These are phyloP conservation scores for Sphecodes monilicornis DNA, from an alignment of 2,888 invertebrate genomes.

Conservation along the genomic window DNA sequence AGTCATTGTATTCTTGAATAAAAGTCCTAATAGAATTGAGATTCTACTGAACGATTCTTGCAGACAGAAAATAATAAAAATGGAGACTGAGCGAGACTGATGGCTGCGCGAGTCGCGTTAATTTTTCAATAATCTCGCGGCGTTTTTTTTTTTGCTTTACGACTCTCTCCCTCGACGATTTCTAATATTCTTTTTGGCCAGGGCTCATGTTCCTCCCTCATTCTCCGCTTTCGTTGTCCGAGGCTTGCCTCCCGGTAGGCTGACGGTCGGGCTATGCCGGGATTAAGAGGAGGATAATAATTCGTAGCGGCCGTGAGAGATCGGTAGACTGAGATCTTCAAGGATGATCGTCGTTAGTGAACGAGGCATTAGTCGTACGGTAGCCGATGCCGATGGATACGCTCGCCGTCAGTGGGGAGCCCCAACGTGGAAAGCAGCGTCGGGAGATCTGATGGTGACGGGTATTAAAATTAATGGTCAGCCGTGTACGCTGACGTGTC, in stretches of 20 bases:
- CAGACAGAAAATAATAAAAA: not conserved
- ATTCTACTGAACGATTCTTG: not conserved
- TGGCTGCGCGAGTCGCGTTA: not conserved
- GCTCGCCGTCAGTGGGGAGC: conserved; percentile 53
- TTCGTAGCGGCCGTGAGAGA: conserved; percentile 70
- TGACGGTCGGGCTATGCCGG: conserved; percentile 40
- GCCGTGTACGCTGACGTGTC: conserved; percentile 83
- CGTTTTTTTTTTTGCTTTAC: not conserved
- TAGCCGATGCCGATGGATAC: conserved; percentile 75
- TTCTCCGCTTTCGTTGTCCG: conserved; percentile 5
- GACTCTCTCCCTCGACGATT: not conserved
- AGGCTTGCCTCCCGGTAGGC: not conserved
- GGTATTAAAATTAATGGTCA: conserved; percentile 83
- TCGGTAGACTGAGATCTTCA: conserved; percentile 72
- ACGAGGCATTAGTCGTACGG: conserved; percentile 74
- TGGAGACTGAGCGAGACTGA: not conserved
- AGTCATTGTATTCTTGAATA: not conserved
- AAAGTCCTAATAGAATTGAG: not conserved
- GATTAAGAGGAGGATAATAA: conserved; percentile 73
- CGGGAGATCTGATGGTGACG: conserved; percentile 79
- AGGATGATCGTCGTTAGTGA: conserved; percentile 76
- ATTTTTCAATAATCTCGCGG: conserved; percentile 1
- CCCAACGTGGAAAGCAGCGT: conserved; percentile 67
- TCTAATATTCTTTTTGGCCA: not conserved
- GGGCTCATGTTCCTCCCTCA: not conserved